These are phyloP conservation scores for Hippotragus niger DNA, from an alignment of 2,113 vertebrate species.

Conservation along the genomic window DNA sequence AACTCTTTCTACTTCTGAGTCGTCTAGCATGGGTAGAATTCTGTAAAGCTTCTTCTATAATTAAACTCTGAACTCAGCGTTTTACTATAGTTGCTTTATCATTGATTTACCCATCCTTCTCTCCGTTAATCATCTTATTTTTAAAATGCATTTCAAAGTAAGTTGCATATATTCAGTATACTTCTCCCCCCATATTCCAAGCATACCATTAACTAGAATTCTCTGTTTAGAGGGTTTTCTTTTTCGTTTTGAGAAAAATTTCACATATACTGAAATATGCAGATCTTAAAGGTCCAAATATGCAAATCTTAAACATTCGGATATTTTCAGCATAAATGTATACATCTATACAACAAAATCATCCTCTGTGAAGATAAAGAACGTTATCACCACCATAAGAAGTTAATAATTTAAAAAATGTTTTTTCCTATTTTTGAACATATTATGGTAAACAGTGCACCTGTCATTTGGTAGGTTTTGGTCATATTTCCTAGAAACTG, in stretches of 20 bases:
- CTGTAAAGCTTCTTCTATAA: neutral
- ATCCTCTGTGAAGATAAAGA: neutral
- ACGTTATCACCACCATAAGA: neutral
- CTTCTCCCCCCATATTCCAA: neutral
- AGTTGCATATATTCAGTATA: neutral
- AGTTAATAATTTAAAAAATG: neutral
- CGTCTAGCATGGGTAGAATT: neutral
- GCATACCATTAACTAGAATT: neutral
- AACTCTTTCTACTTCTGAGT: neutral
- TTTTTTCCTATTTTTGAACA: neutral
- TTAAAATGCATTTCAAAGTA: neutral
- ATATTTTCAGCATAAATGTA: neutral
- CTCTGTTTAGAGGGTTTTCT: neutral
- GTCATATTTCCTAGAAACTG: neutral
- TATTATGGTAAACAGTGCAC: neutral
- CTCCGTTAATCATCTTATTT: neutral
- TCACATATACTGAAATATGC: neutral
- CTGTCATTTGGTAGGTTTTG: neutral
- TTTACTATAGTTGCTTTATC: neutral
- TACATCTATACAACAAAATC: neutral
- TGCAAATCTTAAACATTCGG: neutral
- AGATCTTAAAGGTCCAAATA: neutral
- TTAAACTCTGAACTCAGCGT: constrained; percentile 5
- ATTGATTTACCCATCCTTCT: neutral
- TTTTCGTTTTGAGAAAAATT: neutral